Evolutionary conservation across 2,888 invertebrate species (phyloP).

Genomic region (Podabrus alpinus): DNA sequence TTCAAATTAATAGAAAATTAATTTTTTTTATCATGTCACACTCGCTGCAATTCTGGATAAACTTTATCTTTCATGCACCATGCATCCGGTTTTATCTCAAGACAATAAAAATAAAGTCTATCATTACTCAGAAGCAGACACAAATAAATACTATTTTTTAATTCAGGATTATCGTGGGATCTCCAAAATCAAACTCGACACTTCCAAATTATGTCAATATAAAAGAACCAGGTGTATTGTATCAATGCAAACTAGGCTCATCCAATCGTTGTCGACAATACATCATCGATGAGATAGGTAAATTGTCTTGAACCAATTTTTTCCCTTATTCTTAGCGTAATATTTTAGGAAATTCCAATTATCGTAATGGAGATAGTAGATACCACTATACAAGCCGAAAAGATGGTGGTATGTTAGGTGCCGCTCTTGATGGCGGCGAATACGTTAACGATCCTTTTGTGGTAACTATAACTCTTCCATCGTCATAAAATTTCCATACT

Average conservation of each 20-base stretch:
- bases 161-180: constrained; percentile 28
- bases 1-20: too few relatives aligned
- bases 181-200: constrained; percentile 56
- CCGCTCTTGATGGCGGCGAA: constrained; percentile 56
- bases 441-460: constrained; percentile 53
- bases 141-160: background rate
- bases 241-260: constrained; percentile 52
- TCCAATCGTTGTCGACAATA: constrained; percentile 40
- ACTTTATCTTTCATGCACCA: background rate
- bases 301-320: background rate
- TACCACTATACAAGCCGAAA: constrained; percentile 48
- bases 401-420: constrained; percentile 59
- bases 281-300: background rate
- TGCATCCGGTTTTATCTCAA: background rate
- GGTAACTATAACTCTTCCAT: constrained; percentile 36
- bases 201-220: constrained; percentile 49
- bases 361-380: constrained; percentile 24
- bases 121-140: background rate
- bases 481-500: background rate
- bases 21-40: too few relatives aligned
- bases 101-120: background rate
- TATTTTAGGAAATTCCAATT: constrained; percentile 41
- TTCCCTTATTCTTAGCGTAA: constrained; percentile 46
- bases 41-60: background rate
- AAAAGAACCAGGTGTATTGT: constrained; percentile 61